Evolutionary conservation across 2,113 vertebrate species (phyloP).

Genomic region (Dipodomys merriami): DNA sequence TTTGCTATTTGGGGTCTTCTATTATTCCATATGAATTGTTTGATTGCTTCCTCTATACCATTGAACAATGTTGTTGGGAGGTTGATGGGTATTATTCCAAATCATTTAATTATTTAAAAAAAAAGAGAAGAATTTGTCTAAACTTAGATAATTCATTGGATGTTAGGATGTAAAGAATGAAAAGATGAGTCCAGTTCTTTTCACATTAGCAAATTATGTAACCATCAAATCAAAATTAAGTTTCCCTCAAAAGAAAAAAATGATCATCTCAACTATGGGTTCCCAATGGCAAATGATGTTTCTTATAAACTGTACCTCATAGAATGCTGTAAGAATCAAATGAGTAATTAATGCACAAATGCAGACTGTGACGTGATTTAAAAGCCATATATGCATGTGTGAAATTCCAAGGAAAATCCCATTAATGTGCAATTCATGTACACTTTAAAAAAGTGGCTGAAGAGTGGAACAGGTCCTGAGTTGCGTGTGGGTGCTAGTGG

Average conservation of each 20-base stretch:
- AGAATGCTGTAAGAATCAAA: background rate
- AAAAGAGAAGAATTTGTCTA: background rate
- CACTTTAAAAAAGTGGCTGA: background rate
- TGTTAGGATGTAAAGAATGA: background rate
- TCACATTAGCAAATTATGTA: background rate
- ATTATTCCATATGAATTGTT: too few relatives aligned
- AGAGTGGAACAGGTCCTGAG: background rate
- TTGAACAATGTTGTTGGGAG: too few relatives aligned
- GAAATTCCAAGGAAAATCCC: too few relatives aligned
- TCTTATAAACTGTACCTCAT: background rate
- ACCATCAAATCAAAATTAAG: conserved; percentile 34
- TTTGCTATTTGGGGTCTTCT: too few relatives aligned
- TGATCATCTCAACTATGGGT: background rate
- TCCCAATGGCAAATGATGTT: background rate
- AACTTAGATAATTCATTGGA: background rate
- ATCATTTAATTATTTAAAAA: background rate
- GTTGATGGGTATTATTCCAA: background rate
- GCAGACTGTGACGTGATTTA: background rate
- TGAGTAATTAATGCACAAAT: background rate
- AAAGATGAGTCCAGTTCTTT: background rate
- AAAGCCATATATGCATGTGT: background rate
- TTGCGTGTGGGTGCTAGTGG: too few relatives aligned
- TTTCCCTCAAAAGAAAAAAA: conserved; percentile 13
- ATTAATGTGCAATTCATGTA: too few relatives aligned
- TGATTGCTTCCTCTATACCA: too few relatives aligned